A percentile compares a stretch with the other conserved stretches of the same genome.
Conservation (phyloP, 2,797 vertebrate species). For the Pipistrellus nathusii region DNA sequence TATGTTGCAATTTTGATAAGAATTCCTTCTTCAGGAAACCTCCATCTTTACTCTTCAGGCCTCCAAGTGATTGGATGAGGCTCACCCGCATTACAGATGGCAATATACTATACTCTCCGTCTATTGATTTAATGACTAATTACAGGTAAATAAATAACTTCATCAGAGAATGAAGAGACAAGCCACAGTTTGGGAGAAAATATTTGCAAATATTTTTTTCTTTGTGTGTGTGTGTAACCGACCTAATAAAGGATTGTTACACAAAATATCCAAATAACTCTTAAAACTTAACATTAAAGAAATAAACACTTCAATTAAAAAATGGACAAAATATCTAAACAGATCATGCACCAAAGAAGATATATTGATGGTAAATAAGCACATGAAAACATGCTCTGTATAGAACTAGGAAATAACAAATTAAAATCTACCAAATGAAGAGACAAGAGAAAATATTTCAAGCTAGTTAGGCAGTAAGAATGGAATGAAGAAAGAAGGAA, state of each 20-base stretch:
- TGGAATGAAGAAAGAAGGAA: background rate
- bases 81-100: background rate
- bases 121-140: background rate
- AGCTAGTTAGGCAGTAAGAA: background rate
- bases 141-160: background rate
- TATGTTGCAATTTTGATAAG: background rate
- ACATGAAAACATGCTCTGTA: background rate
- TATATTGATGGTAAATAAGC: background rate
- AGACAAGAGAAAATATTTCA: background rate
- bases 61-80: background rate
- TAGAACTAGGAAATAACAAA: background rate
- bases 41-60: background rate
- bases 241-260: background rate
- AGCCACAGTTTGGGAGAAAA: background rate
- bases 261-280: background rate
- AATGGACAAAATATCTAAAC: background rate
- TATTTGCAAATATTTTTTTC: background rate
- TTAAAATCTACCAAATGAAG: background rate
- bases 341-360: background rate
- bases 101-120: background rate
- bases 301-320: background rate
- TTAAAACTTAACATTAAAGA: background rate
- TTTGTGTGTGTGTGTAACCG: background rate
- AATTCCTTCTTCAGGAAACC: background rate
- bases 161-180: background rate